A percentile compares a stretch with the other conserved stretches of the same genome.
These are phyloP conservation scores for Notodromas monacha DNA, from an alignment of 2,888 invertebrate species.

Conservation along the genomic window DNA sequence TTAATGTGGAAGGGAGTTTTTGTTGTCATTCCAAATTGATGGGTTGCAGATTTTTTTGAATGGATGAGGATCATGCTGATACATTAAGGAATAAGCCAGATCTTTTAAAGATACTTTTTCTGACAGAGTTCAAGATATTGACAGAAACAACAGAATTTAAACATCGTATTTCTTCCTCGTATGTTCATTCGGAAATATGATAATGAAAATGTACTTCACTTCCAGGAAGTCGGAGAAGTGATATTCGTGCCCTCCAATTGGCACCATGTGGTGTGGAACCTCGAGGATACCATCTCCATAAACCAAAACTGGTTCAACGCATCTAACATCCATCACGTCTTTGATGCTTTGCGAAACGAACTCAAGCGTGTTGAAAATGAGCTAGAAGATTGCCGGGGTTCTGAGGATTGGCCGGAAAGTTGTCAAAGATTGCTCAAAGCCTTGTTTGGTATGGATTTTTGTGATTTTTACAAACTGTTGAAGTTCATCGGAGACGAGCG, in stretches of 20 bases:
- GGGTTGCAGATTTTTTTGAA: too few relatives aligned
- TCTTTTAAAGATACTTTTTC: too few relatives aligned
- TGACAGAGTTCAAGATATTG: too few relatives aligned
- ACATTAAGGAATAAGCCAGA: too few relatives aligned
- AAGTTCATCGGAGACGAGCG: too few relatives aligned
- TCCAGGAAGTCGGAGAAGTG: slow-evolving; percentile 54
- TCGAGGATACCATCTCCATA: slow-evolving; percentile 68
- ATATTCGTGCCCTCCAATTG: slow-evolving; percentile 88
- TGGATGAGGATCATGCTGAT: too few relatives aligned
- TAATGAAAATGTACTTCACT: slow-evolving; percentile 13
- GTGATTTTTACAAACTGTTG: too few relatives aligned
- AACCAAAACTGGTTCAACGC: slow-evolving; percentile 96
- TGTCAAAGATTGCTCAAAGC: slow-evolving; percentile 43
- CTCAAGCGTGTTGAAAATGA: slow-evolving; percentile 35
- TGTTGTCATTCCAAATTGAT: too few relatives aligned
- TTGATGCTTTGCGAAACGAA: slow-evolving; percentile 28
- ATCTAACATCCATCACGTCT: slow-evolving; percentile 40
- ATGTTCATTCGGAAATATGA: slow-evolving; percentile 26
- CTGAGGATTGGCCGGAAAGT: slow-evolving; percentile 31
- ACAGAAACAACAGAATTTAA: slow-evolving; percentile 10
- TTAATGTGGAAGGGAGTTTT: too few relatives aligned
- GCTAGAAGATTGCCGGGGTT: slow-evolving; percentile 30
- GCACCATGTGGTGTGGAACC: slow-evolving; percentile 84
- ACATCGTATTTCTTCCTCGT: slow-evolving; percentile 9
- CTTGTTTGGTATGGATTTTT: slow-evolving; percentile 39